Evolutionary conservation across 2,797 vertebrate genomes (phyloP), one percentile per base, ranked within the genome.

Genomic region (Rhabdophis nuchalis): DNA sequence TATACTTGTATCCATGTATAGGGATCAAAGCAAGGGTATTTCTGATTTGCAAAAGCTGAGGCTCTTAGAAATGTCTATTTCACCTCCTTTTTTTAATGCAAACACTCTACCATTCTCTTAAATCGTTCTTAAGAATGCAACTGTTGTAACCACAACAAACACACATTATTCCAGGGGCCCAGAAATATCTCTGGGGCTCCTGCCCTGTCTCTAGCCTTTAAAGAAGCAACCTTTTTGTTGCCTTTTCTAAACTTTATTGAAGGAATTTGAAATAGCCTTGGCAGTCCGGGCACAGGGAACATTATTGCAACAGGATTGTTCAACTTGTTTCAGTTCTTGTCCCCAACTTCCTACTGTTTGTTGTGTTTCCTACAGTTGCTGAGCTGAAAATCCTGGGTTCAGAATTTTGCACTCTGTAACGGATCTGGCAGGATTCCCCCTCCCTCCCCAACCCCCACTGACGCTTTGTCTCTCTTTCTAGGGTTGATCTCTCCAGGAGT

Each of bases 401-500:
- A 41, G 52, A 53, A 32, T 32, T 60, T 52, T 50, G 41, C 29
- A 50, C 10, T 52, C 18, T 90, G n/a, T 85, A 86, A 56, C 2
- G 13, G 18, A 46, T 54, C 41, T 53, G 23, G 14, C 8, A 20
- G 1, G n/a, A 85, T 89, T 89, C 7, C 32, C 11, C 29, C 58
- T 20, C 9, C 29, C 58, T 11, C 9, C 57, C n/a, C 53, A 20
- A 56, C 16, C 18, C 13, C 3, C 16, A 7, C 41, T 86, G 50
- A 87, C n/a, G 0, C 29, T 41, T 8, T 61, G 18, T 61, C 89
- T 88, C 98, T 32, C 85, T 58, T n/a, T 94, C 50, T 93, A 96
- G 98, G 98, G 91, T 98, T 98, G 92, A 98, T 98, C 96, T 98
- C 98, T 7, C 97, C 98, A 0, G 97, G 98, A 1, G 97, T 98